Percentiles rank a stretch among this genome's conserved stretches.
phyloP scores from a whole-genome alignment of 30 jellyfish, hydroid and myxozoan genomes.

The Nemopilema nomurai region DNA sequence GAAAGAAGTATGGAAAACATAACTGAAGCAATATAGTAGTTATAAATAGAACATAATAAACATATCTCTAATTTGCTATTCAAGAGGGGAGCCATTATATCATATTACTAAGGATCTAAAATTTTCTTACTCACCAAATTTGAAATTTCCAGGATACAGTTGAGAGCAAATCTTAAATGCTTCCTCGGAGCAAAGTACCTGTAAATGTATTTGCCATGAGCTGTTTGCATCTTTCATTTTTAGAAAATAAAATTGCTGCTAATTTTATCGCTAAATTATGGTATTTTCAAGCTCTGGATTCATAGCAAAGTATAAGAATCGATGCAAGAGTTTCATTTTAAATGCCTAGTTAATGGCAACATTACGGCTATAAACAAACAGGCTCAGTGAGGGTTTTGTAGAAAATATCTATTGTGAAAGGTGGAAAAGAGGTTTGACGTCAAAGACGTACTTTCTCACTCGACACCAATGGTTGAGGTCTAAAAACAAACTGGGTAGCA shows the following conservation, averaged over 20 bases:
- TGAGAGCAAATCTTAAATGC: background rate
- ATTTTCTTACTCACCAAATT: background rate
- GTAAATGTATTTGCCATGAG: background rate
- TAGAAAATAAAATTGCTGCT: background rate
- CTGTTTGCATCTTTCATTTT: background rate
- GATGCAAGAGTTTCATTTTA: background rate
- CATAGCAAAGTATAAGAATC: background rate
- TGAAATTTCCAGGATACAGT: background rate
- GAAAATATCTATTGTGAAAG: too few relatives aligned
- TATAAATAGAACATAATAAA: too few relatives aligned
- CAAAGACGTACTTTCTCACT: background rate
- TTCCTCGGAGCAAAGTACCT: background rate
- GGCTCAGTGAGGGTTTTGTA: background rate
- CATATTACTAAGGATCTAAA: background rate
- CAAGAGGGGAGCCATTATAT: background rate
- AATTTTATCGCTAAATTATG: background rate
- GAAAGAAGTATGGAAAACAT: too few relatives aligned
- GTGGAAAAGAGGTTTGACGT: too few relatives aligned
- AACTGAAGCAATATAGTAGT: too few relatives aligned
- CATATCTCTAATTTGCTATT: background rate
- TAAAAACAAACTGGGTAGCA: slow-evolving; percentile 4
- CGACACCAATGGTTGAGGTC: background rate
- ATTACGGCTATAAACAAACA: background rate
- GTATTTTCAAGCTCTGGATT: background rate
- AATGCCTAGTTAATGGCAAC: background rate